Evolutionary conservation across 1,140 invertebrate genomes (phyloP), one percentile per base, ranked within the genome.

Genomic region (Ips nitidus): DNA sequence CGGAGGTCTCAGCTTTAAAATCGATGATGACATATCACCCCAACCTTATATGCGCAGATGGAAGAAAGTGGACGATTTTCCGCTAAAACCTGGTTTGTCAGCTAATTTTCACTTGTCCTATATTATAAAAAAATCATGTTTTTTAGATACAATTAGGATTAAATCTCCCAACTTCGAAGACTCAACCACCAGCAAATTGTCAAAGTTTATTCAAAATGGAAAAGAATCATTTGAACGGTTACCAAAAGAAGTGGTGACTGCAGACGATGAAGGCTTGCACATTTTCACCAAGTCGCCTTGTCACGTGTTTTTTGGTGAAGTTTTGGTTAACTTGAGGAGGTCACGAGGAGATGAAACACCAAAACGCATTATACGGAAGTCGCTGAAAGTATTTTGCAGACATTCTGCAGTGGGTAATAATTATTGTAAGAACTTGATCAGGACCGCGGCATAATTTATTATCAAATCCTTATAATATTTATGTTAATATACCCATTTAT

Each of bases 271-370:
- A 59, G 80, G 78, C 4, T 69, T 77, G 53, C 78, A 81, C 52
- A 78, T 81, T 70, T 76, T 79, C 45, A 76, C 75, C n/a, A 81
- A 79, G 69, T 77, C 75, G 7, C 75, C 78, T 1, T 81, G 80
- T 59, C 79, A 81, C 70, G 78, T 78, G 4, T 81, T 80, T 60
- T 80, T 81, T 69, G 78, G 79, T 2, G 76, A 81, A 56, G 62
- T 80, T n/a, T 61, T 80, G 36, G 56, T 73, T 22, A 64, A 73
- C n/a, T 52, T 79, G 39, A 75, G 65, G n/a, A 57, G 67, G 8
- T 74, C 70, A n/a, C 45, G 64, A 47, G 52, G 66, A 8, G 58
- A 71, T n/a, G 71, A 73, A 7, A 73, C 57, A 7, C 69, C 65
- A 2, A 69, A 72, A 45, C 43, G 65, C 50, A 42, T 75, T 45